These are phyloP conservation scores for Platyscapa corneri DNA, from an alignment of 1,140 invertebrate species.

Conservation along the genomic window DNA sequence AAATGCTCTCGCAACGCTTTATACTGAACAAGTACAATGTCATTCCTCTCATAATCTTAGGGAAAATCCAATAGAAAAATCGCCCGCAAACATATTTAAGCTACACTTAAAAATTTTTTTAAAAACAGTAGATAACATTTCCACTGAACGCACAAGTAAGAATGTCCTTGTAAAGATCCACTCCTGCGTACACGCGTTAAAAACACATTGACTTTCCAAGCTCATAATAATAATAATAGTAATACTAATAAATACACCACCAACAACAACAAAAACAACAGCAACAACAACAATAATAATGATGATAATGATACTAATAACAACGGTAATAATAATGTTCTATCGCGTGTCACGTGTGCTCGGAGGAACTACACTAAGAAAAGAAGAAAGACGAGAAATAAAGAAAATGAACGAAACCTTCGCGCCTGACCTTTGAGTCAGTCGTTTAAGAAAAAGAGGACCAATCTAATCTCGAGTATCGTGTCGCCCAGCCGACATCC, in stretches of 20 bases:
- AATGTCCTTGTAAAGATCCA: not conserved
- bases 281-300: too few relatives aligned
- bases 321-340: too few relatives aligned
- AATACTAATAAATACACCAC: too few relatives aligned
- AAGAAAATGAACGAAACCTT: not conserved
- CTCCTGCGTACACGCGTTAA: not conserved
- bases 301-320: too few relatives aligned
- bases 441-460: slow-evolving; percentile 3
- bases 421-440: not conserved
- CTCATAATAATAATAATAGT: not conserved
- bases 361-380: not conserved
- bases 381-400: not conserved
- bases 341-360: not conserved
- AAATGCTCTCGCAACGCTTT: not conserved
- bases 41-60: not conserved
- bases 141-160: not conserved
- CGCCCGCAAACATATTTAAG: not conserved
- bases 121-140: not conserved
- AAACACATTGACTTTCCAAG: not conserved
- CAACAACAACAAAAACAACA: too few relatives aligned
- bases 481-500: slow-evolving; percentile 26
- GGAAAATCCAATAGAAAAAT: not conserved
- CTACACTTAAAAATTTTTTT: not conserved
- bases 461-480: slow-evolving; percentile 42
- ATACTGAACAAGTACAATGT: not conserved